A percentile compares a stretch with the other conserved stretches of the same genome.
Conservation (phyloP, 2,888 invertebrate species). For the Aspidapion aeneum region DNA sequence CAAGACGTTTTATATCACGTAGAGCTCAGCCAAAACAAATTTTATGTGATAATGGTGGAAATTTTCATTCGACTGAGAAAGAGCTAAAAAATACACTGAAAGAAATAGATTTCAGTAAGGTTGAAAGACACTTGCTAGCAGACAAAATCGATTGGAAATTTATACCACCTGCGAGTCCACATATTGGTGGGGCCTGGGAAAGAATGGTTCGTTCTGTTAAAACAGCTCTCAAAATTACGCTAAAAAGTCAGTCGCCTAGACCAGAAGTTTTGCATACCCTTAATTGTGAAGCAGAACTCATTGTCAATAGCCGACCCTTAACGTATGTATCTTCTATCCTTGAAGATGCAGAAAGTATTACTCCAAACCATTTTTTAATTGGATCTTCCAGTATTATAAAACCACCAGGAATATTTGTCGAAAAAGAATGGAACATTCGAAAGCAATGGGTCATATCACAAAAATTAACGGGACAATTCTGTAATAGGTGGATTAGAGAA, state of each 20-base stretch:
- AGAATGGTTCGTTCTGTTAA: constrained; percentile 4
- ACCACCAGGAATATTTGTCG: neutral
- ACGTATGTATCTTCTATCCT: constrained; percentile 8
- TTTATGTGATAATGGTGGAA: neutral
- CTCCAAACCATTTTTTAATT: constrained; percentile 9
- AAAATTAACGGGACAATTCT: too few species aligned
- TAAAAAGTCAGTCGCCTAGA: too few species aligned
- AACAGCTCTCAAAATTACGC: neutral
- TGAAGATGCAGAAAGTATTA: constrained; percentile 9
- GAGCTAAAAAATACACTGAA: constrained; percentile 2
- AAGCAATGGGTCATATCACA: too few species aligned
- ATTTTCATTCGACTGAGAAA: neutral
- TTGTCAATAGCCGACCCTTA: constrained; percentile 12
- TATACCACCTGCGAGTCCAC: neutral
- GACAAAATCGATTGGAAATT: neutral
- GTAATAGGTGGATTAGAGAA: too few species aligned
- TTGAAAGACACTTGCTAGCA: neutral
- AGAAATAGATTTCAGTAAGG: neutral
- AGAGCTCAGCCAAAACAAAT: neutral
- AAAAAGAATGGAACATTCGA: neutral
- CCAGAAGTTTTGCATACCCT: constrained; percentile 8
- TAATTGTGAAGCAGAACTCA: constrained; percentile 9
- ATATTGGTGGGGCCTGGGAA: constrained; percentile 10
- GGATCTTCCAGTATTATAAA: too few species aligned
- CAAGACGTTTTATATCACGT: neutral